Evolutionary conservation across 2,113 vertebrate genomes (phyloP).

Genomic region (Rhodinocichla rosea): DNA sequence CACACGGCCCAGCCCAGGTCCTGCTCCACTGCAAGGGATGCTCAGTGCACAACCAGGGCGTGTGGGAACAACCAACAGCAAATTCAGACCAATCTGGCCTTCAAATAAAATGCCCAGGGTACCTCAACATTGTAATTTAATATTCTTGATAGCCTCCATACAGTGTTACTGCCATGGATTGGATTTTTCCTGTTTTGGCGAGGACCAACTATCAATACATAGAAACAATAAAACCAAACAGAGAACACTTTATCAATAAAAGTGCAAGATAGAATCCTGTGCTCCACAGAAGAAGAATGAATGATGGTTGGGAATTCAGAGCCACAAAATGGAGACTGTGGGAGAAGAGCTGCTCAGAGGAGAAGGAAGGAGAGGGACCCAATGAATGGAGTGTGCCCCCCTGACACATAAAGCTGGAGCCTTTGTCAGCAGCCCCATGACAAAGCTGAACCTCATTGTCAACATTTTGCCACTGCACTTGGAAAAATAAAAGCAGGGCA

Average conservation of each 20-base stretch:
- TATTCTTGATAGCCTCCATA: neutral
- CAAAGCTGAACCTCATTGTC: neutral
- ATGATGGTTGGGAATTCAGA: neutral
- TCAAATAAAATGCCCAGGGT: neutral
- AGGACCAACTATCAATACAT: neutral
- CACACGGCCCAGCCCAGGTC: neutral
- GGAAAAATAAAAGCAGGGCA: neutral
- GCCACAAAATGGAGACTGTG: neutral
- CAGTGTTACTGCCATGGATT: neutral
- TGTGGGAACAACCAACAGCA: fast-evolving
- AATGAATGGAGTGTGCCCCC: neutral
- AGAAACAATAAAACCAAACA: neutral
- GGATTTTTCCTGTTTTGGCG: neutral
- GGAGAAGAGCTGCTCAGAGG: neutral
- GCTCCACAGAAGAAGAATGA: neutral
- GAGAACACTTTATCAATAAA: neutral
- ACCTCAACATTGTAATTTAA: neutral
- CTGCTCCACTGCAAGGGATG: fast-evolving
- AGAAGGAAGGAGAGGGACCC: neutral
- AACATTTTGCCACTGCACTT: neutral
- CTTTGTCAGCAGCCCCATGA: neutral
- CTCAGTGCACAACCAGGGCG: fast-evolving
- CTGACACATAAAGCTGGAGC: neutral
- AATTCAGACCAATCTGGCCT: fast-evolving
- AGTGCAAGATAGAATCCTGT: neutral